Percentiles rank a stretch among this genome's conserved stretches.
These are phyloP conservation scores for Acheta domesticus DNA, from an alignment of 2,888 invertebrate genomes.

Conservation along the genomic window DNA sequence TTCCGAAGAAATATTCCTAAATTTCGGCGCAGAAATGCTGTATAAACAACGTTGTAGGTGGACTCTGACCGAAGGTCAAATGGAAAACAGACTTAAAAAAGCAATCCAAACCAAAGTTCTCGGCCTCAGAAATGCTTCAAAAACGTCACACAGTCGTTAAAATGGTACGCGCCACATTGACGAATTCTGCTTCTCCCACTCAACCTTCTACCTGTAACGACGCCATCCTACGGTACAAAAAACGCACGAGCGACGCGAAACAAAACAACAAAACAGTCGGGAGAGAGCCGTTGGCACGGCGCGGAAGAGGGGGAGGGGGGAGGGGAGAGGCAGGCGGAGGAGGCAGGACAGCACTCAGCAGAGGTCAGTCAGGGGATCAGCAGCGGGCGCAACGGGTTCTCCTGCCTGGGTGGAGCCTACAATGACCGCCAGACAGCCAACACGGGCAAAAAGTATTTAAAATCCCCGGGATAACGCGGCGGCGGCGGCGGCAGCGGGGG, in stretches of 20 bases:
- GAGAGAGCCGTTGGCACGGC: too few relatives aligned
- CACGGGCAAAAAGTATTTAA: constrained; percentile 1
- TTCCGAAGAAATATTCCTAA: too few relatives aligned
- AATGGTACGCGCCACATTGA: neutral
- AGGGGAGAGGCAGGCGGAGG: neutral
- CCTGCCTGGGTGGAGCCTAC: neutral
- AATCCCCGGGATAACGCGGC: neutral
- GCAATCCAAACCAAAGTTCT: too few relatives aligned
- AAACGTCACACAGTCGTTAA: too few relatives aligned
- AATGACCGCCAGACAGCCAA: neutral
- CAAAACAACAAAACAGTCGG: neutral
- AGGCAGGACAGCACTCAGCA: constrained; percentile 6
- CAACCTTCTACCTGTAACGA: neutral
- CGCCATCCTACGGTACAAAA: neutral
- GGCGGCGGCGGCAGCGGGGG: neutral
- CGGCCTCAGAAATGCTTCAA: too few relatives aligned
- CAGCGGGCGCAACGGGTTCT: neutral
- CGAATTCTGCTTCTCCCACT: neutral
- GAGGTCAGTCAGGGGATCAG: neutral
- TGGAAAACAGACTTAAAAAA: too few relatives aligned
- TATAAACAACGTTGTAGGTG: too few relatives aligned
- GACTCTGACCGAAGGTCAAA: too few relatives aligned
- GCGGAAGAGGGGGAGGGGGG: too few relatives aligned
- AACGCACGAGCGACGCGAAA: neutral
- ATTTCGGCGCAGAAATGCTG: too few relatives aligned